Evolutionary conservation across 2,888 invertebrate species (phyloP), one percentile per base, ranked within the genome.

Genomic region (Molorchus minor): DNA sequence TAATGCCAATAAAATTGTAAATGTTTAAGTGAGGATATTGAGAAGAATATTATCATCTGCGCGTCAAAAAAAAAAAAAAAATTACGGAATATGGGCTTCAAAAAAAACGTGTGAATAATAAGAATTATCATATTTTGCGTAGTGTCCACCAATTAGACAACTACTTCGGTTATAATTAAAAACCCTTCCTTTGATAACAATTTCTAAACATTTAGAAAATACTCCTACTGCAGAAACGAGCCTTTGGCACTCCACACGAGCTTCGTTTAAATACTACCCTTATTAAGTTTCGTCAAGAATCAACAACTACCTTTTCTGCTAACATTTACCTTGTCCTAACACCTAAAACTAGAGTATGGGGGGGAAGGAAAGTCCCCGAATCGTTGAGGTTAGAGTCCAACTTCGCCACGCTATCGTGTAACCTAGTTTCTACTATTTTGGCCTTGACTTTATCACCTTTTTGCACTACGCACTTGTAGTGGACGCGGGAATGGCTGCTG

Each of bases 361-460:
- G 41, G 87, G 87, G 70, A n/a, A 87, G 79, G 77, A 86, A 87
- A 43, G 86, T 86, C 63, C 86, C 86, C 43, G 86, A 86, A 77
- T 87, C 86, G 73, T 86, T 86, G 65, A 86, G 81, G 74, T 84
- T 85, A 47, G 76, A 70, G 64, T 77, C 77, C 59, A 76, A 45
- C 56, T 72, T 74, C 63, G 81, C 80, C 64, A 81, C 80, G 70
- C 81, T 82, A 71, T 83, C 82, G 57, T 76, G 74, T 62, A 74
- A 60, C 67, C 75, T 75, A 66, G 71, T 73, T 58, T 77, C 79
- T 69, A 80, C 71, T 52, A 78, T 75, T 77, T 78, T 80, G 73
- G 79, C 78, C 74, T 78, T 79, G 64, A 77, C 73, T 73, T 77
- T 78, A 71, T 79, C 78, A 72, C 76, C 76, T 71, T 75, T 75